Conservation (phyloP, 35 echinoderm and acorn worm genomes). For the Heliocidaris erythrogramma region DNA sequence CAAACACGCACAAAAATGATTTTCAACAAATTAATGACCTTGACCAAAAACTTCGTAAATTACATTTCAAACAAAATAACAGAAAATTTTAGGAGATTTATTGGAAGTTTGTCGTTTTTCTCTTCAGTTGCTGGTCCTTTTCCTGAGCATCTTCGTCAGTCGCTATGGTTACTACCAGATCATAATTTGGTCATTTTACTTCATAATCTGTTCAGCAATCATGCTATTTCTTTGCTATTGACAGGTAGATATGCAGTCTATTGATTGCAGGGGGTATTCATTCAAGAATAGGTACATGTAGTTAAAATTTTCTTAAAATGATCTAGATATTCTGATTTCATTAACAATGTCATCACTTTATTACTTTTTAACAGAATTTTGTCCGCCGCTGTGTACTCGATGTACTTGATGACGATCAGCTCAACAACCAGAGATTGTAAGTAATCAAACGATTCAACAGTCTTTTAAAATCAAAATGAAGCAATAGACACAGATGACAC, state of each 20-base stretch:
- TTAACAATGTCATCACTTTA: no score
- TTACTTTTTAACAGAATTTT: conserved; percentile 53
- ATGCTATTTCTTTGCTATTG: conserved; percentile 68
- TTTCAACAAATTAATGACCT: no score
- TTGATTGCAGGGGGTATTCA: no score
- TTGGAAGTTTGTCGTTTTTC: background rate
- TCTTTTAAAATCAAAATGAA: no score
- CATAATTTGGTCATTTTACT: conserved; percentile 54
- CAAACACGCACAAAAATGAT: no score
- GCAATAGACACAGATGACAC: no score
- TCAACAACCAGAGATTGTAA: conserved; percentile 74
- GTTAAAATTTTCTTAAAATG: no score
- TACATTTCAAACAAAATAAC: no score
- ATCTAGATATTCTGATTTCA: no score
- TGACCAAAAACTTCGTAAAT: no score
- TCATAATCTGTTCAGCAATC: conserved; percentile 48
- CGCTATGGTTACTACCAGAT: conserved; percentile 66
- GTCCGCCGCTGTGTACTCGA: conserved; percentile 67
- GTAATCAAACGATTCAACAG: background rate
- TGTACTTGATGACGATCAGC: conserved; percentile 86
- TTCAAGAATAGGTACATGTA: no score
- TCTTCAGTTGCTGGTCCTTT: conserved; percentile 63
- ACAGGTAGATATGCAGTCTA: conserved; percentile 20
- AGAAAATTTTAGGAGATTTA: no score
- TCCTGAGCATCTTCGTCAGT: conserved; percentile 49